Base-by-base conservation (phyloP, 2,888 invertebrate species). In the Ectemnius lituratus region DNA sequence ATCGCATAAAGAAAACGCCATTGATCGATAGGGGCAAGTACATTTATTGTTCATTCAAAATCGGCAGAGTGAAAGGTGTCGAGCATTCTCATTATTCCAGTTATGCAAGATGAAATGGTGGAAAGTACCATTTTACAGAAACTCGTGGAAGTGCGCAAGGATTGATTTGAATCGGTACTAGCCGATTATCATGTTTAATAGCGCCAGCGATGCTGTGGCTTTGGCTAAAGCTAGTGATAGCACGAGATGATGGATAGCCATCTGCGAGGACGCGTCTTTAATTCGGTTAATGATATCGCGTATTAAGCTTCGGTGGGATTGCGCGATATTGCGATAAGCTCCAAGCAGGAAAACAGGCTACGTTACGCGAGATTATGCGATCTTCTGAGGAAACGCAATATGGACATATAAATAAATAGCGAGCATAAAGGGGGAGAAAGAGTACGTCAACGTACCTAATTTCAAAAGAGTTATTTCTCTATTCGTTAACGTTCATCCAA, bases 401-500 rank as follows among this genome's bases (percentile, higher is more conserved):
- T 79, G 82, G 75, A 76, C 67, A 82, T 76, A 75, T 73, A 75
- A 71, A 78, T 78, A 82, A 81, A 80, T 74, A 75, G 23, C 3
- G 57, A 65, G 46, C n/a, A 52, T 37, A 37, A 37, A 37, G 8
- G 1, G 37, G 37, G 37, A 37, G 28, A 59, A 28, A 6, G 23
- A 23, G 18, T 14, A 47, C 11, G 61, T 57, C 52, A 76, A 69
- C 79, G 58, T 81, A 81, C 81, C 81, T 80, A 74, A 37, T 67
- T 70, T 62, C 57, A 62, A 66, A 70, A 65, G 63, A 66, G 52
- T 18, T 62, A 47, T 46, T 37, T 71, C 46, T 72, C 62, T 64
- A 65, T 66, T 61, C 56, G 62, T 61, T 92, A 89, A 91, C 91
- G 90, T 78, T 89, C 85, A 89, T 80, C 87, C 85, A 80, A 88